Evolutionary conservation across 2,113 vertebrate species (phyloP), one percentile per base, ranked within the genome.

Genomic region (Syngnathus scovelli): DNA sequence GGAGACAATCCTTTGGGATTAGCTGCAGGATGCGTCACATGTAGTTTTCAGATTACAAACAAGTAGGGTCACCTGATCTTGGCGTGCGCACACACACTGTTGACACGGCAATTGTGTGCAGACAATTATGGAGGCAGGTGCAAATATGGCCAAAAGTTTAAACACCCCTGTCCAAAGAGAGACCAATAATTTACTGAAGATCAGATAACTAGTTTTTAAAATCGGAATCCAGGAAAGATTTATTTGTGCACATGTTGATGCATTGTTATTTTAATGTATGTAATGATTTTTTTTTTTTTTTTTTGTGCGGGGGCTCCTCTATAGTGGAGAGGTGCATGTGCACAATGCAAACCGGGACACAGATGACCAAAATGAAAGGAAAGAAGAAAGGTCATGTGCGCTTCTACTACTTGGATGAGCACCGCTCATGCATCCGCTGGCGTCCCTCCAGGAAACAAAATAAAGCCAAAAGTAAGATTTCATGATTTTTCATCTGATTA

Each of bases 361-460:
- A 95, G 80, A 95, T 99, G 95, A 91, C 93, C 87, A 98, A 99
- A 74, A 92, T 99, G 16, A 94, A 95, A 0, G 96, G 96, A 5
- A 84, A 96, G 48, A 94, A 96, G 88, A 98, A 95, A 80, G 93
- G 94, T 9, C 80, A 98, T 37, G 90, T 91, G 5, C 93, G 96
- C 1, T 93, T 95, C 88, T 98, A 95, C 72, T 98, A 92, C 85
- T 76, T 99, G 85, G 96, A 98, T 0, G 95, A 98, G 52, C 95
- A 98, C 77, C 94, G 93, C 68, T 95, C 95, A 2, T 98, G 96
- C 68, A 93, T 98, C 66, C 92, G 96, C 7, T 99, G 96, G 96
- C 89, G 94, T 68, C 96, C 96, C 0, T 99, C 96, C 0, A 91
- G 94, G n/a, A 99, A 99, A 86, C 93, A 94, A 0, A 94, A 98